Evolutionary conservation across 2,888 invertebrate genomes (phyloP).

Genomic region (Crocallis elinguaria): DNA sequence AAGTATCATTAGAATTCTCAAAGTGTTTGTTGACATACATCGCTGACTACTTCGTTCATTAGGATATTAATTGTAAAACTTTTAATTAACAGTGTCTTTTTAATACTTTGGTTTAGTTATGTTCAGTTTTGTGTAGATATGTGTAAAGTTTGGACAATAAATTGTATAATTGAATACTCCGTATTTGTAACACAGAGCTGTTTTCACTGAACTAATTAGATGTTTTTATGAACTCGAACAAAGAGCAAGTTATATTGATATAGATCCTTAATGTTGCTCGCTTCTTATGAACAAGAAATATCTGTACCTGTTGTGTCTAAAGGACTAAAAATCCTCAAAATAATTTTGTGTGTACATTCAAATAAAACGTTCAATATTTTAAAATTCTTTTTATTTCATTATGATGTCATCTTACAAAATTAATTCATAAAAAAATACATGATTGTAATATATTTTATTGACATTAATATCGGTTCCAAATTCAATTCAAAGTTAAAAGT

Average conservation of each 20-base stretch:
- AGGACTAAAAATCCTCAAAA: no score
- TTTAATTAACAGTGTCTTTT: constrained; percentile 38
- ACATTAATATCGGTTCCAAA: not conserved
- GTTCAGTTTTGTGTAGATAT: constrained; percentile 68
- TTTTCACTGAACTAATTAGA: constrained; percentile 37
- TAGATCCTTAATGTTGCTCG: no score
- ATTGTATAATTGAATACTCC: constrained; percentile 66
- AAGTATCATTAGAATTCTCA: constrained; percentile 62
- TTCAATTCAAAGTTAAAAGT: not conserved
- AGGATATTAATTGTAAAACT: constrained; percentile 39
- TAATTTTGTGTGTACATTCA: no score
- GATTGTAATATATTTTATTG: not conserved
- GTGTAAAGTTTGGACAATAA: constrained; percentile 80
- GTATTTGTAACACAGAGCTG: constrained; percentile 30
- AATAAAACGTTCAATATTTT: no score
- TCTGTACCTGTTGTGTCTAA: no score
- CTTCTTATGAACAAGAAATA: no score
- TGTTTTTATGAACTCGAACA: no score
- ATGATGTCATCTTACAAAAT: no score
- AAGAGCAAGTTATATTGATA: no score
- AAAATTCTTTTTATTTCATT: no score
- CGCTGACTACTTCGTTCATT: constrained; percentile 16
- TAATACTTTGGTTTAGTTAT: constrained; percentile 44
- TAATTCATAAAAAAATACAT: not conserved
- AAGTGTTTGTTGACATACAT: constrained; percentile 45